Percentiles rank a stretch among this genome's conserved stretches.
Conservation (phyloP, 2,113 vertebrate species). For the Tachycineta bicolor region DNA sequence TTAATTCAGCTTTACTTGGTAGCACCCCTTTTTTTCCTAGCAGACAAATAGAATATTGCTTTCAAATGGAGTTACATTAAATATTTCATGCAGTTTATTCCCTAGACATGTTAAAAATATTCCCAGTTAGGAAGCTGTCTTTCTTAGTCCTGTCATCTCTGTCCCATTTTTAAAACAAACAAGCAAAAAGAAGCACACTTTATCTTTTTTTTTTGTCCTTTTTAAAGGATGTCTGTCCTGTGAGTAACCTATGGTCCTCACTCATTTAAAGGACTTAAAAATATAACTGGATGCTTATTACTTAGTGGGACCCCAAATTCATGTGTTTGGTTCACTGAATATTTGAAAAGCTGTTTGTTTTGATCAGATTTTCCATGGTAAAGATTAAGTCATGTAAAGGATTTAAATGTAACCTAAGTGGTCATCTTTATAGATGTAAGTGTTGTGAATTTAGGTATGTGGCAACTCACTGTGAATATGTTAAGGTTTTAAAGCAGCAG, state of each 20-base stretch:
- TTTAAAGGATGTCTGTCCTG: background rate
- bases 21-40: background rate
- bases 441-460: background rate
- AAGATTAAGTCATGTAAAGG: background rate
- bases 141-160: background rate
- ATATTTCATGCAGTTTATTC: background rate
- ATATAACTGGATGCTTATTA: background rate
- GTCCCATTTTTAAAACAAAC: background rate
- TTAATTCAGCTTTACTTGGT: background rate
- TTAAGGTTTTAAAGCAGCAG: background rate
- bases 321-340: background rate
- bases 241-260: background rate
- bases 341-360: background rate
- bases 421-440: background rate
- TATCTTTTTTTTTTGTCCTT: background rate
- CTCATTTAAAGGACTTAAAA: background rate
- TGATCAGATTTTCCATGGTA: background rate
- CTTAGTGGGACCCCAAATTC: background rate
- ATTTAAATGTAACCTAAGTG: background rate
- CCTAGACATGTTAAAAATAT: background rate
- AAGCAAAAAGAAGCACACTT: background rate
- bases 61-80: background rate
- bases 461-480: background rate
- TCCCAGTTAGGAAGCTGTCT: background rate
- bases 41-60: background rate